Evolutionary conservation across 2,888 invertebrate genomes (phyloP), one percentile per base, ranked within the genome.

Genomic region (Epirrhoe alternata): DNA sequence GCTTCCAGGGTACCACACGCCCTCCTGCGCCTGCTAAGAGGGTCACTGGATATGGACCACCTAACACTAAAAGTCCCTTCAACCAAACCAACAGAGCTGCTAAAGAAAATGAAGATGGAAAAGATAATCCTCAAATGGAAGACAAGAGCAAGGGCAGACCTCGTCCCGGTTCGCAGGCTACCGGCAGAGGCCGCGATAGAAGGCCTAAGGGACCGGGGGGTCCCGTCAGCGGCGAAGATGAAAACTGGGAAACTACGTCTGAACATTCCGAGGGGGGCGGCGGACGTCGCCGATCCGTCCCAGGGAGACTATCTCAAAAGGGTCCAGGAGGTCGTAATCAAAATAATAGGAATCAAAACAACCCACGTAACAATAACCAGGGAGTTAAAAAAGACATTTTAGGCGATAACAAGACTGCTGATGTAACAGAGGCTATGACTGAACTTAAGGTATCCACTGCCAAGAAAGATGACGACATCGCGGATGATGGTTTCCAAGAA

Each of bases 201-300:
- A 86, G 88, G 31, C 86, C 87, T 16, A 90, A 87, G 77, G 88
- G 87, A 53, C 79, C 81, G 31, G 87, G 78, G 55, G 86, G 86
- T n/a, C 86, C 85, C 38, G 82, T 82, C 35, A 90, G 87, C 68
- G 92, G 94, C 8, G 94, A 94, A 70, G 95, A 95, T 74, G 95
- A 95, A 77, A 94, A 96, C 79, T 97, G 97, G 96, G 97, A 97
- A 84, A 97, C 97, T 52, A 97, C 97, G 16, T 97, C 97, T 6
- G 97, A 97, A 87, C 96, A 96, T 90, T 97, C 97, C 86, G 97
- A 95, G 81, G 89, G 90, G 52, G 87, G 88, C 24, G 88, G 82
- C 14, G 80, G 81, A 58, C 84, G 85, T 61, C 88, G 88, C 53
- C 87, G 89, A 62, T 83, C 89, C 56, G 77, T 77, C 64, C 85